Conservation (phyloP, 2,797 vertebrate genomes). For the Rachycentron canadum region DNA sequence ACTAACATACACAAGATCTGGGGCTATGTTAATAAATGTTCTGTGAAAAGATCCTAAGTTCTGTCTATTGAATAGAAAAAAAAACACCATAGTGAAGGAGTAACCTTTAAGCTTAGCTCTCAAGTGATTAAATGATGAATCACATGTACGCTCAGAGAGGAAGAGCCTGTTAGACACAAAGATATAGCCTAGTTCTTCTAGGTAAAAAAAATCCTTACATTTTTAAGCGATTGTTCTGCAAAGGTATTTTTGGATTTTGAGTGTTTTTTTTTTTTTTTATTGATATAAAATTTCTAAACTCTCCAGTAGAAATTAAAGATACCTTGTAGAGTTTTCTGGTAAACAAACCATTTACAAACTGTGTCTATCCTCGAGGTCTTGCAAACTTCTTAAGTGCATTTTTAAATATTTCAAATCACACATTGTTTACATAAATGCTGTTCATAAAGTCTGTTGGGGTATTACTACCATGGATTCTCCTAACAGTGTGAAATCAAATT, state of each 20-base stretch:
- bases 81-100: not conserved
- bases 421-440: not conserved
- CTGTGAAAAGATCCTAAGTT: not conserved
- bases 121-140: slow-evolving; percentile 1
- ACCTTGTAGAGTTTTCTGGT: not conserved
- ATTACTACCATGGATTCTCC: not conserved
- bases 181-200: not conserved
- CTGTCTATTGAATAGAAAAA: not conserved
- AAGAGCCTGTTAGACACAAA: not conserved
- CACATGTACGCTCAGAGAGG: not conserved
- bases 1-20: not conserved
- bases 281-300: not conserved
- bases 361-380: not conserved
- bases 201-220: not conserved
- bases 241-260: not conserved
- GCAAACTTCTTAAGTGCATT: not conserved
- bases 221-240: not conserved
- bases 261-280: not conserved
- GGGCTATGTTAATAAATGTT: not conserved
- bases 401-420: not conserved
- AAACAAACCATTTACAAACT: not conserved
- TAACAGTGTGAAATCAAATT: not conserved
- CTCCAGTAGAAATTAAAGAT: not conserved
- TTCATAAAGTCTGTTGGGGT: not conserved
- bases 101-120: slow-evolving; percentile 12